Base-by-base conservation (phyloP, 2,888 invertebrate species). In the Dicycla oo region DNA sequence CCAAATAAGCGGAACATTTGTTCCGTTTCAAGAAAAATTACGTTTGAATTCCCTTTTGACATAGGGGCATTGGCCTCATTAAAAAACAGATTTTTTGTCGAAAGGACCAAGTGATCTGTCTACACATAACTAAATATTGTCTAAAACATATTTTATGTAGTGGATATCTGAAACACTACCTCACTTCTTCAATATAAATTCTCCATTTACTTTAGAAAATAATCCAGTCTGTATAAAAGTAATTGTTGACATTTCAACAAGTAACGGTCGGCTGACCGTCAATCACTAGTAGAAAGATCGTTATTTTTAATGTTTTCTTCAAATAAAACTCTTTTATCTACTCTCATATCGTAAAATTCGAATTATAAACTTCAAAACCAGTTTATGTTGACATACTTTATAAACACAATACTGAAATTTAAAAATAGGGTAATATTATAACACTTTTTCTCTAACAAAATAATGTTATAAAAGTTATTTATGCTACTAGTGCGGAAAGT, bases 241-340 rank as follows among this genome's bases (percentile, higher is more conserved):
- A 43, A 56, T 38, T 23, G 40, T 18, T 23, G 20, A 30, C 11
- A 26, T 51, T 69, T 38, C 34, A 40, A 56, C 23, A 56, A 43
- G 23, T 26, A 15, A 53, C 30, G 34, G 26, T 3, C 7, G 23
- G 7, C 20, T 51, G 72, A 62, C 51, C 40, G 73, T 75, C 47
- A 62, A 58, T 79, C 73, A 75, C 51, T 15, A 26, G 57, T 8
- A 8, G 40, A 73, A n/a, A 53, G 3, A 58, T 62, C 51, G 23
- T 20, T 57, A 47, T 63, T 78, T 71, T 62, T 18, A 13, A 18
- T 51, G 30, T 40, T 63, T 63, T 57, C 51, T 78, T n/a, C 26
- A 26, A 63, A 60, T 43, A 40, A 26, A 58, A 47, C 40, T 60
- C 54, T 77, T 75, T 76, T 77, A 7, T 56, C n/a, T n/a, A n/a